A percentile compares a stretch with the other conserved stretches of the same genome.
Conservation (phyloP, 2,888 invertebrate species). For the Seira ritae region DNA sequence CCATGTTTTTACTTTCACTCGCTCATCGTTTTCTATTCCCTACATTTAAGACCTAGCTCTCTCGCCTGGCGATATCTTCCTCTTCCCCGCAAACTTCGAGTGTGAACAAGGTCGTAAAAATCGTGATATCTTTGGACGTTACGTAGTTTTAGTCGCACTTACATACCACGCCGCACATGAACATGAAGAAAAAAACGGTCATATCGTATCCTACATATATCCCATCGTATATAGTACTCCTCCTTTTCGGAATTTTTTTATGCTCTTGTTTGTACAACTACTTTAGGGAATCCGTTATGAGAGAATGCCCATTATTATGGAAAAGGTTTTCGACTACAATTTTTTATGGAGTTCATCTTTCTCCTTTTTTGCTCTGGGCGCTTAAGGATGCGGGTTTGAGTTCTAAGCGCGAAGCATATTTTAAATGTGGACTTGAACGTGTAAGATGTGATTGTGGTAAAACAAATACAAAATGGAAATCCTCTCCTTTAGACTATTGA, state of each 20-base stretch:
- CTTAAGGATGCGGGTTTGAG: no score
- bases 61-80: neutral
- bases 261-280: conserved; percentile 16
- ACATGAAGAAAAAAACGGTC: neutral
- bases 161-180: no score
- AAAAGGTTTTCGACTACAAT: neutral
- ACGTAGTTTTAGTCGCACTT: neutral
- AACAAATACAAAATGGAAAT: neutral
- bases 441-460: conserved; percentile 1
- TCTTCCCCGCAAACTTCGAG: neutral
- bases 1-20: no score
- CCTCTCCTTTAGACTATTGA: no score
- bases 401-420: neutral
- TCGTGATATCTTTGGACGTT: conserved; percentile 2
- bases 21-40: no score
- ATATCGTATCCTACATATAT: neutral
- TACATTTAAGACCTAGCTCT: no score
- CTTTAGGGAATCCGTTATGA: conserved; percentile 4
- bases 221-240: no score
- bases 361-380: neutral
- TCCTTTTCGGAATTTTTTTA: neutral
- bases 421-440: neutral
- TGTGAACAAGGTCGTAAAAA: conserved; percentile 57
- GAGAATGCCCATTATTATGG: conserved; percentile 3
- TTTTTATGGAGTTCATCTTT: neutral